phyloP scores from a whole-genome alignment of 23 tunicate species.

The Trididemnum miniatum region DNA sequence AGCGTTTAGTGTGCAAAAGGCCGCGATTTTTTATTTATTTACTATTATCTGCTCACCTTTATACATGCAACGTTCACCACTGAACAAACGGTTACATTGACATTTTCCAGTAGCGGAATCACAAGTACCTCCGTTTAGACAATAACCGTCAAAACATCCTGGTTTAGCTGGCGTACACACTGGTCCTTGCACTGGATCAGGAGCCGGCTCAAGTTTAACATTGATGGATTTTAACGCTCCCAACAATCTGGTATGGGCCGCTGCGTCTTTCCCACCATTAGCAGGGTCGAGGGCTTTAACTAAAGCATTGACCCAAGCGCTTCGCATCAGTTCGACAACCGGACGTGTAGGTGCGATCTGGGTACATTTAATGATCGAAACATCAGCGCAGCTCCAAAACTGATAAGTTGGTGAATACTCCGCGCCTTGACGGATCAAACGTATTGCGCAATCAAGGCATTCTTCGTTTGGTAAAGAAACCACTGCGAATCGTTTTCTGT shows the following conservation, averaged over 20 bases:
- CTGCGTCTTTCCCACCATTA: neutral
- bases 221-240: neutral
- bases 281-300: neutral
- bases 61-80: constrained; percentile 59
- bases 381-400: constrained; percentile 85
- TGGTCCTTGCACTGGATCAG: neutral
- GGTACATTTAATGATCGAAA: constrained; percentile 14
- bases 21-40: too few species aligned
- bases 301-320: neutral
- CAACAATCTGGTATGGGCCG: neutral
- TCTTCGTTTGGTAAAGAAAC: constrained; percentile 37
- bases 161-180: neutral
- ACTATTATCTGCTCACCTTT: constrained; percentile 47
- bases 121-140: constrained; percentile 69
- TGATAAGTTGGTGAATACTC: constrained; percentile 50
- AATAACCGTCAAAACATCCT: constrained; percentile 57
- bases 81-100: constrained; percentile 40
- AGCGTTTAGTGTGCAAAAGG: too few species aligned
- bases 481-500: constrained; percentile 20
- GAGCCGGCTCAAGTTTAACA: neutral
- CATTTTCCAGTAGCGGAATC: constrained; percentile 36
- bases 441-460: constrained; percentile 55
- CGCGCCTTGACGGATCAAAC: constrained; percentile 58
- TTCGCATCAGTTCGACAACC: neutral
- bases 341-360: neutral